These are phyloP conservation scores for Plutomurus gul DNA, from an alignment of 1,140 invertebrate genomes.

Conservation along the genomic window DNA sequence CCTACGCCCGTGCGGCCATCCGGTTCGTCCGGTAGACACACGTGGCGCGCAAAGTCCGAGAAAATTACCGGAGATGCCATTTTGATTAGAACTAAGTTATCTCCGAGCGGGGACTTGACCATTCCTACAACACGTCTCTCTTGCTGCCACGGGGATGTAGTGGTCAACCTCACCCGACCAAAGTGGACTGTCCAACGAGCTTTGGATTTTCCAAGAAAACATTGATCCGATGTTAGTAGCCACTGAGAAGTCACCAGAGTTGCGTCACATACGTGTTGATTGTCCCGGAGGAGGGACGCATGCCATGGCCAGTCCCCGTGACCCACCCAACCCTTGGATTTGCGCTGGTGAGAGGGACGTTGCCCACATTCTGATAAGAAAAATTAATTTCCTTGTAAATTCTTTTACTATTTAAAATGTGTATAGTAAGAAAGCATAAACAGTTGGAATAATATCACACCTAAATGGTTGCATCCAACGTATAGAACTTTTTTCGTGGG, in stretches of 20 bases:
- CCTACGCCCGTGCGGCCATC: slow-evolving; percentile 28
- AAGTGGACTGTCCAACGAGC: slow-evolving; percentile 60
- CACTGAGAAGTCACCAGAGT: slow-evolving; percentile 77
- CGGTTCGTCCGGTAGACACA: slow-evolving; percentile 69
- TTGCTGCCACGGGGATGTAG: slow-evolving; percentile 83
- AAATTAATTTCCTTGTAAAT: slow-evolving; percentile 30
- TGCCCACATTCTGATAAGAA: slow-evolving; percentile 72
- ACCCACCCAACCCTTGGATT: slow-evolving; percentile 45
- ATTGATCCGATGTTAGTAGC: slow-evolving; percentile 84
- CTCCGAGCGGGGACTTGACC: slow-evolving; percentile 86
- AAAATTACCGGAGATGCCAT: slow-evolving; percentile 74
- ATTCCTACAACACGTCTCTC: slow-evolving; percentile 81
- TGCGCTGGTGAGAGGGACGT: slow-evolving; percentile 58
- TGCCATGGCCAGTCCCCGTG: slow-evolving; percentile 79
- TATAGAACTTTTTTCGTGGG: slow-evolving; percentile 77
- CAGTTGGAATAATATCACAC: slow-evolving; percentile 62
- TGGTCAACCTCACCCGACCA: slow-evolving; percentile 63
- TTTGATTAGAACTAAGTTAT: slow-evolving; percentile 79
- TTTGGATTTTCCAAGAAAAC: slow-evolving; percentile 83
- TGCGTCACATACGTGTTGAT: slow-evolving; percentile 84
- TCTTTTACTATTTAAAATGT: no score
- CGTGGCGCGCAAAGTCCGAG: slow-evolving; percentile 80
- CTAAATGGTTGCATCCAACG: slow-evolving; percentile 74
- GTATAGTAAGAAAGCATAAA: slow-evolving; percentile 23
- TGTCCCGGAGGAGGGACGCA: slow-evolving; percentile 77